Evolutionary conservation across 2,113 vertebrate genomes (phyloP), one percentile per base, ranked within the genome.

Genomic region (Gasterosteus nipponicus): DNA sequence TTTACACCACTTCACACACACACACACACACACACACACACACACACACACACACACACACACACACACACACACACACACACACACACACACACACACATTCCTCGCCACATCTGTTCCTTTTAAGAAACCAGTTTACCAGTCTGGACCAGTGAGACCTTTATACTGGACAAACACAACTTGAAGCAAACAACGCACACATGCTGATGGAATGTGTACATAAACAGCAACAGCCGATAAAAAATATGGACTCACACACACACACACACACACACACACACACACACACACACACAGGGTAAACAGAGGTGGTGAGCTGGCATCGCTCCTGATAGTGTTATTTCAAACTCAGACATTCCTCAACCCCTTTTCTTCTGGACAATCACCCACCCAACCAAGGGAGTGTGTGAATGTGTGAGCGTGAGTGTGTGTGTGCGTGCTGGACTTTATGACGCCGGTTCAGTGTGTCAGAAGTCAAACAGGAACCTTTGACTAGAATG

Each of bases 291-390:
- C 49, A 41, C 66, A 69, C 29, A 49, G 58, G 71, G 81, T 71
- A 83, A 86, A 81, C 77, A 78, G 64, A 64, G 66, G 10, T 22
- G 38, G 47, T 54, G 19, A 78, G 41, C 58, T 81, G 81, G 77
- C 80, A 61, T 35, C 42, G 26, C n/a, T 79, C 44, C 73, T 73
- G 72, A 75, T 78, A 11, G 16, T 54, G 83, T 82, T 80, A 75
- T 75, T 86, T 65, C 83, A 84, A 81, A 86, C 73, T 78, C 81
- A 86, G 68, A 87, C 88, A 89, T 87, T 87, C 87, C 83, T 63
- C 66, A 61, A 62, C 57, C 65, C 41, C 26, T 67, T 76, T 73
- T 82, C 62, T 77, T 80, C 69, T 18, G 12, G 0, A 74, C 80
- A 75, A 73, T 77, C 53, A 69, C 69, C 71, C 68, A 60, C 15